Percentiles rank a stretch among this genome's conserved stretches.
These are phyloP conservation scores for Acanthosepion esculentum DNA, from an alignment of 2,888 invertebrate genomes.

Conservation along the genomic window DNA sequence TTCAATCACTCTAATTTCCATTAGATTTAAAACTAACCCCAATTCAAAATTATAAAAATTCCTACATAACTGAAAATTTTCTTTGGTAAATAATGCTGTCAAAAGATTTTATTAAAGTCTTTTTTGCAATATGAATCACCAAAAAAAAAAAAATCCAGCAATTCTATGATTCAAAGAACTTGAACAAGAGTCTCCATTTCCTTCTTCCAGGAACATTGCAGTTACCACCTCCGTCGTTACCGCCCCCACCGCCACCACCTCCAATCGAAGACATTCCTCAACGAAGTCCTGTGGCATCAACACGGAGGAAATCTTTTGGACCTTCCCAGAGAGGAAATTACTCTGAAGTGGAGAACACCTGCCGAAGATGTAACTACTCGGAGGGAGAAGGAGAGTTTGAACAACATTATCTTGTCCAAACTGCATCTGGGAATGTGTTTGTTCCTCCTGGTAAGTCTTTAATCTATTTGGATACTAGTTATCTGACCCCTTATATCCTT, in stretches of 20 bases:
- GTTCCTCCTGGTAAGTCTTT: constrained; percentile 56
- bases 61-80: too few species aligned
- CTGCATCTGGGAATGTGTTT: constrained; percentile 67
- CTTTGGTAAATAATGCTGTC: too few species aligned
- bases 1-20: too few species aligned
- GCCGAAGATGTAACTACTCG: constrained; percentile 57
- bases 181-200: not conserved
- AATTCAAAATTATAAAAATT: too few species aligned
- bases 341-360: constrained; percentile 63
- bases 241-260: constrained; percentile 69
- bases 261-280: constrained; percentile 72
- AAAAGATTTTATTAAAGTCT: constrained; percentile 43
- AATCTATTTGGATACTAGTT: too few species aligned
- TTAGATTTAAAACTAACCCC: too few species aligned
- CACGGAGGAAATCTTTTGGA: constrained; percentile 65
- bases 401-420: constrained; percentile 71
- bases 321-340: constrained; percentile 68
- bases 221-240: constrained; percentile 64
- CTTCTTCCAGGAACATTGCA: constrained; percentile 65
- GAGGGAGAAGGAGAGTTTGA: constrained; percentile 70
- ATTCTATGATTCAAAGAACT: not conserved
- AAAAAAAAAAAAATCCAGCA: not conserved
- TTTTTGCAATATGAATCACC: not conserved
- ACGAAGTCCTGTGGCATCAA: constrained; percentile 63
- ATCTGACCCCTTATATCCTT: too few species aligned